Evolutionary conservation across 2,797 vertebrate genomes (phyloP).

Genomic region (Propithecus perrieri): DNA sequence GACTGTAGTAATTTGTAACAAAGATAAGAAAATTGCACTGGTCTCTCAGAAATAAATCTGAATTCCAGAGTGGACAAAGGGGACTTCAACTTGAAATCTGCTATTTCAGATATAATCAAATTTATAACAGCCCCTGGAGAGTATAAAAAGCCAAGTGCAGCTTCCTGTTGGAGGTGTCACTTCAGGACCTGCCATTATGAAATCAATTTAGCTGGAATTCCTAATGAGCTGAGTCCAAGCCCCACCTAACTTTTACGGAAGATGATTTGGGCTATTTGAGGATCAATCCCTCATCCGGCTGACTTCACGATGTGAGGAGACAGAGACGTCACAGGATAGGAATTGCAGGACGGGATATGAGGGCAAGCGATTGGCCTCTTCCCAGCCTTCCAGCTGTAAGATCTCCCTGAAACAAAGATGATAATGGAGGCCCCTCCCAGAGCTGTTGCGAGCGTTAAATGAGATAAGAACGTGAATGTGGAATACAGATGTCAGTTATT

Average conservation of each 20-base stretch:
- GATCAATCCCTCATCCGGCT: background rate
- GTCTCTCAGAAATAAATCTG: constrained; percentile 84
- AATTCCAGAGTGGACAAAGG: constrained; percentile 84
- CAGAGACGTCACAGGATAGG: background rate
- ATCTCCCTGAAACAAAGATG: constrained; percentile 15
- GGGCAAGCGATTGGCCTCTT: background rate
- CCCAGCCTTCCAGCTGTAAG: background rate
- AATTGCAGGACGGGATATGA: background rate
- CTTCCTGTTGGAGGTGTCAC: constrained; percentile 33
- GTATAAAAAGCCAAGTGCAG: constrained; percentile 53
- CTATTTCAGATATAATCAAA: constrained; percentile 80
- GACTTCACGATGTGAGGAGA: background rate
- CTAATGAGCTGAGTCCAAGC: background rate
- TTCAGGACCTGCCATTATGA: constrained; percentile 38
- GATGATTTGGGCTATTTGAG: constrained; percentile 22
- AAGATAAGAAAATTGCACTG: constrained; percentile 85
- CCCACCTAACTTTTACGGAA: constrained; percentile 15
- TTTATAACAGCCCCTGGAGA: constrained; percentile 70
- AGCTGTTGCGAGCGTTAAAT: background rate
- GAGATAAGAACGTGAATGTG: constrained; percentile 9
- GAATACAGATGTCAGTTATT: constrained; percentile 27
- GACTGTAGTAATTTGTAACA: constrained; percentile 85
- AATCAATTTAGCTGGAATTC: constrained; percentile 58
- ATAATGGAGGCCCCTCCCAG: background rate
- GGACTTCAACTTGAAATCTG: constrained; percentile 81